Base-by-base conservation (phyloP, 2,888 invertebrate genomes). In the Tinea semifulvella region DNA sequence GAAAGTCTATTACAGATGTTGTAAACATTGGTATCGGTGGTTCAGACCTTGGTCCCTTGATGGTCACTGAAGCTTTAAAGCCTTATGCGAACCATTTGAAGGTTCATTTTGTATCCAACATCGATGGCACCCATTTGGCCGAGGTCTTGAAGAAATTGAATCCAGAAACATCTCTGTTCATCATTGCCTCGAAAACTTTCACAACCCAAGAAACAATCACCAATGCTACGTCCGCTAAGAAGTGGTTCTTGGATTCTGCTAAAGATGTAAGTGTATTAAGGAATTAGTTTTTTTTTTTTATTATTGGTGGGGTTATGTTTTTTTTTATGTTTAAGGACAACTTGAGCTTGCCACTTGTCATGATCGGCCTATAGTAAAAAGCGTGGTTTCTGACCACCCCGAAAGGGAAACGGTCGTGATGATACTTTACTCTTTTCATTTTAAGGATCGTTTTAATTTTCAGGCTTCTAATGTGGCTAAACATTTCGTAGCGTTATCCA, bases 21-120 rank as follows among this genome's bases (percentile, higher is more conserved):
- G 92, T 99, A 48, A 99, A 99, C 73, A 99, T 99, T 70, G 99
- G 99, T 48, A 99, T 99, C 61, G 99, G 99, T 22, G 99, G 99
- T 26, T 99, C 98, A 1, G 99, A 99, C 82, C 85, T 99, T 64
- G 99, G 99, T 2, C 99, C 99, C 0, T 81, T 97, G 39, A 99
- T 99, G 99, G 99, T 98, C 35, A 98, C 98, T 0, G 99, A 99
- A 77, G 97, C 98, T 0, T 82, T 99, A 44, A 95, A 96, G 60
- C 92, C 95, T 10, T 97, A 90, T 62, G 90, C 89, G 54, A 85
- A 89, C 56, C 96, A 96, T 1, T 88, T 97, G 2, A 88, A 88
- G 74, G 84, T 85, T 6, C 97, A 99, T 70, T 99, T 99, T 74
- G 97, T 99, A 0, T 98, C 98, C 2, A 99, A 99, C 69, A 96